These are phyloP conservation scores for Oithona nana DNA, from an alignment of 2,888 invertebrate species.

Conservation along the genomic window DNA sequence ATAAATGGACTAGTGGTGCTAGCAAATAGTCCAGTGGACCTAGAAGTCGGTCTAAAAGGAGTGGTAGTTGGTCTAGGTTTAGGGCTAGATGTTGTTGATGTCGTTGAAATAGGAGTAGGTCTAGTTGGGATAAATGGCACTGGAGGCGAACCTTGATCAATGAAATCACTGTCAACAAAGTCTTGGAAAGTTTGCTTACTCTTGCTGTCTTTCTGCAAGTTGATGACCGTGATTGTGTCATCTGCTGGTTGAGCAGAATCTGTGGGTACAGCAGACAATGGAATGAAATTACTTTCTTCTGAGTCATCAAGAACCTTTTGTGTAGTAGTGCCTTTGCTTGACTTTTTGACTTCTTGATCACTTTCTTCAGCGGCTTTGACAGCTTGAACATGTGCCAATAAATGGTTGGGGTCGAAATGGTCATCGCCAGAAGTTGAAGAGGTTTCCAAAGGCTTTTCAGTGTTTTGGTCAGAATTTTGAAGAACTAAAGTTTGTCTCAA, in stretches of 20 bases:
- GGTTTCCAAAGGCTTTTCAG: neutral
- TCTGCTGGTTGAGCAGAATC: neutral
- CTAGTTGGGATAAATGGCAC: neutral
- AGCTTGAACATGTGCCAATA: slow-evolving; percentile 2
- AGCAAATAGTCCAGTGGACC: neutral
- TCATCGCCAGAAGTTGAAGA: neutral
- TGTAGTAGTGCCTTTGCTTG: neutral
- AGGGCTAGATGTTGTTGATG: neutral
- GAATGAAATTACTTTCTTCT: slow-evolving; percentile 11
- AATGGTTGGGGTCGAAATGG: neutral
- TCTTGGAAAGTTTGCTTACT: slow-evolving; percentile 8
- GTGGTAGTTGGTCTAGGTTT: neutral
- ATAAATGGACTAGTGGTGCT: neutral
- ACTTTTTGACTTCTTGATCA: neutral
- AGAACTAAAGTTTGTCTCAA: no score
- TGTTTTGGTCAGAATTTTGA: neutral
- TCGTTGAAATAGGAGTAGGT: neutral
- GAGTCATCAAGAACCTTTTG: neutral
- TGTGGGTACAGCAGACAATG: slow-evolving; percentile 1
- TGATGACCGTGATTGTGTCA: slow-evolving; percentile 3
- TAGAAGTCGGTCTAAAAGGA: neutral
- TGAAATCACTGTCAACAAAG: slow-evolving; percentile 12
- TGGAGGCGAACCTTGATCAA: slow-evolving; percentile 1
- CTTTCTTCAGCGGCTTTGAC: neutral
- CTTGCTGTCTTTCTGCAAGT: neutral